A percentile compares a stretch with the other conserved stretches of the same genome.
Evolutionary conservation across 2,113 vertebrate genomes (phyloP).

Genomic region (Microtus ochrogaster): DNA sequence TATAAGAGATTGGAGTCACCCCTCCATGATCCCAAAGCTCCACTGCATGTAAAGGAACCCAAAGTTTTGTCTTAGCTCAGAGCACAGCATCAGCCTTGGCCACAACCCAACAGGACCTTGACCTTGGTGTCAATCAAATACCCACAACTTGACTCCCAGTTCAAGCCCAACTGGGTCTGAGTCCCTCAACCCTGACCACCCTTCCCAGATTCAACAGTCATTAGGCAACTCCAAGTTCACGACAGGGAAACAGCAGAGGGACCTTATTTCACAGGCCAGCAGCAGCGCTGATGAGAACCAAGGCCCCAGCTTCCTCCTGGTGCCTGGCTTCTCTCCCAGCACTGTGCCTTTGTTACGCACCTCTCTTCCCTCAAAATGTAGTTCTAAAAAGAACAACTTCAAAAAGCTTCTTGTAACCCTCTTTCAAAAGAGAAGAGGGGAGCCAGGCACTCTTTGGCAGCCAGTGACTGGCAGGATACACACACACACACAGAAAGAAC

Average conservation of each 20-base stretch:
- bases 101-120: neutral
- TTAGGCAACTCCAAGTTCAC: neutral
- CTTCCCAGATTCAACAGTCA: neutral
- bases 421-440: neutral
- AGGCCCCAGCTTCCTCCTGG: neutral
- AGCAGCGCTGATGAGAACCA: neutral
- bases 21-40: neutral
- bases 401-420: constrained; percentile 30
- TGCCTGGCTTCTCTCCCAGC: constrained; percentile 28
- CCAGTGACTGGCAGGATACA: too few species aligned
- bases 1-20: neutral
- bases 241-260: neutral
- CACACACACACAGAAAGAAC: neutral
- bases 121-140: neutral
- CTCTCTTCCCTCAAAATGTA: neutral
- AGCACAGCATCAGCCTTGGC: neutral
- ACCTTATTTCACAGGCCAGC: neutral
- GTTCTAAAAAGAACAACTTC: constrained; percentile 55
- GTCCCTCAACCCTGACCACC: neutral
- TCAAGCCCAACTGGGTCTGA: neutral
- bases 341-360: neutral
- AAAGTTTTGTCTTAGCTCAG: neutral
- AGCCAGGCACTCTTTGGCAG: neutral
- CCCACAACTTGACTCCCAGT: neutral
- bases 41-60: neutral